Percentiles rank a stretch among this genome's conserved stretches.
Evolutionary conservation across 2,888 invertebrate genomes (phyloP).

Genomic region (Aphidoletes aphidimyza): DNA sequence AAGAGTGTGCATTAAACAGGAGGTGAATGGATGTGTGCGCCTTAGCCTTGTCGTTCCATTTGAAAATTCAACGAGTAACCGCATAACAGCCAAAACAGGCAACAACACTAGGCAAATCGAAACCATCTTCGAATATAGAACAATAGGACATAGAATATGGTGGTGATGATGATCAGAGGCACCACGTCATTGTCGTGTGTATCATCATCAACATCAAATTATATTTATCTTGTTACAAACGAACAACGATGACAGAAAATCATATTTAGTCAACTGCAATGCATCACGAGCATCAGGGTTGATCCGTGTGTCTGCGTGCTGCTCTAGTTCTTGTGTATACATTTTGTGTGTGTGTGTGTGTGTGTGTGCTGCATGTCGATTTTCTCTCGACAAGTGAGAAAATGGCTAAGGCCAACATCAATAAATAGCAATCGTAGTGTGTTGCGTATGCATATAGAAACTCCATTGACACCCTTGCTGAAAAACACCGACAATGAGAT

Average conservation of each 20-base stretch:
- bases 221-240: constrained; percentile 43
- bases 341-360: neutral
- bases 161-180: constrained; percentile 11
- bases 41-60: no score
- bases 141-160: neutral
- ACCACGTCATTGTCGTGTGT: constrained; percentile 2
- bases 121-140: neutral
- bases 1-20: neutral
- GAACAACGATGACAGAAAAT: constrained; percentile 41
- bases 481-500: no score
- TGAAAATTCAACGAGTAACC: neutral
- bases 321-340: no score
- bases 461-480: neutral
- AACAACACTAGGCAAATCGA: neutral
- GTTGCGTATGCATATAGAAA: no score
- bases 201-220: constrained; percentile 46
- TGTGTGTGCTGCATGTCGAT: neutral
- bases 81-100: neutral
- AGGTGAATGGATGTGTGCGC: no score
- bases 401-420: neutral
- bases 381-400: constrained; percentile 42
- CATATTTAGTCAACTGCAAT: constrained; percentile 33
- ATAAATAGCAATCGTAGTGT: neutral
- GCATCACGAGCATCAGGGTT: no score
- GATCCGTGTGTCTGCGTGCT: no score